Base-by-base conservation (phyloP, 2,888 invertebrate species). In the Cristatella mucedo region DNA sequence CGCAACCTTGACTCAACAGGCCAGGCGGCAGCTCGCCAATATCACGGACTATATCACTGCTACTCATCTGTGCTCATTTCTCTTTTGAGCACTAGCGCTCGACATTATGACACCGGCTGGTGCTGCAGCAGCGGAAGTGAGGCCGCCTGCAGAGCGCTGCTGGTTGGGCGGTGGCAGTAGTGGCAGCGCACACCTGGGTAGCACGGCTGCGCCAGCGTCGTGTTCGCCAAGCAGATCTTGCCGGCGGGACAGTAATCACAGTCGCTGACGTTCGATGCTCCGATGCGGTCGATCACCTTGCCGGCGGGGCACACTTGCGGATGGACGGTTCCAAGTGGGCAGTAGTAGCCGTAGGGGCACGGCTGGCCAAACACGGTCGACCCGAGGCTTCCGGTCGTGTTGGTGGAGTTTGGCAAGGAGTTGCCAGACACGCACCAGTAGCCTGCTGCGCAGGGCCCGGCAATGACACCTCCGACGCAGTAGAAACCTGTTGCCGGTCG, bases 341-440 rank as follows among this genome's bases (percentile, higher is more conserved):
- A 62, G 45, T 58, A 62, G 46, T 52, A 59, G 2, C 62, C 62
- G 40, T 56, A 56, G 1, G 61, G 56, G 50, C 62, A 62, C 1
- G 48, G 50, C 18, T 50, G 51, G 13, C 59, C 58, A 16, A 46
- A 33, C 15, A 22, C 21, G 21, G n/a, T n/a, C n/a, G n/a, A n/a
- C n/a, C n/a, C n/a, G n/a, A 39, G 15, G 36, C 49, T 46, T 3
- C 50, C 46, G 11, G 29, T 42, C 9, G 40, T 42, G 38, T 53
- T 54, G 38, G 49, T 46, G 4, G 60, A 58, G 33, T 49, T 49
- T 4, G 58, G 53, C 5, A 47, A 46, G 24, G 49, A 48, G 42
- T 51, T 55, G 5, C 56, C 55, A 5, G 42, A 44, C 16, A 44
- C 46, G 37, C 62, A 62, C 39, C 53, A 49, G 44, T 49, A 57